Evolutionary conservation across 2,888 invertebrate species (phyloP).

Genomic region (Eilema griseolum): DNA sequence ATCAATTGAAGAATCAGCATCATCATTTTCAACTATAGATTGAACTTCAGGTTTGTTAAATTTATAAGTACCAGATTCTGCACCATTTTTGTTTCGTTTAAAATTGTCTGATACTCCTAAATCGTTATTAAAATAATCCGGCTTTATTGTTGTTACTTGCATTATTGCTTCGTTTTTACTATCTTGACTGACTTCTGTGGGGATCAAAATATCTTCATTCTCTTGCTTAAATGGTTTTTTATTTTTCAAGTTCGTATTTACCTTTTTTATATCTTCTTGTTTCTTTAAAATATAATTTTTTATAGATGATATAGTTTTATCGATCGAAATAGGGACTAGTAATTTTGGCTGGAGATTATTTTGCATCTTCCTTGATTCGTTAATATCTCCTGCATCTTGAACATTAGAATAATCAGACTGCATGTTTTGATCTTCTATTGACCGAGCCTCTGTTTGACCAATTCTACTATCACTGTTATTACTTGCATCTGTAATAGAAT

Average conservation of each 20-base stretch:
- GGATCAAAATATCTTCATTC: background rate
- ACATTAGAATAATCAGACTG: background rate
- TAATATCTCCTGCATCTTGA: background rate
- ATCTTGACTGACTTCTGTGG: constrained; percentile 18
- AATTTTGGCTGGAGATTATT: constrained; percentile 11
- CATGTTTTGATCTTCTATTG: constrained; percentile 14
- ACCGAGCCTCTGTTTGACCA: constrained; percentile 14
- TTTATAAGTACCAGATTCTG: background rate
- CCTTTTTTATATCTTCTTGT: constrained; percentile 54
- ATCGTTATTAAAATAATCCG: constrained; percentile 1
- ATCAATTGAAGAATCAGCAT: background rate
- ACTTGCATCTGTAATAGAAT: constrained; percentile 35
- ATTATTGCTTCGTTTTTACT: constrained; percentile 23
- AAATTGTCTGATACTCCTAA: background rate
- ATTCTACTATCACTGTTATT: constrained; percentile 21
- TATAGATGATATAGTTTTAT: constrained; percentile 47
- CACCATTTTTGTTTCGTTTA: constrained; percentile 14
- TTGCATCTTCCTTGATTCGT: background rate
- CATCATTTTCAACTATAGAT: background rate
- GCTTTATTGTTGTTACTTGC: constrained; percentile 23
- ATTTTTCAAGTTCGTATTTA: constrained; percentile 23
- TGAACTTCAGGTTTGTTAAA: background rate
- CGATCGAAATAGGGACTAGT: constrained; percentile 26
- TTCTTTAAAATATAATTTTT: constrained; percentile 56
- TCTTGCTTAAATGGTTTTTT: background rate